phyloP scores from a whole-genome alignment of 2,113 vertebrate species.

The Lepisosteus oculatus region DNA sequence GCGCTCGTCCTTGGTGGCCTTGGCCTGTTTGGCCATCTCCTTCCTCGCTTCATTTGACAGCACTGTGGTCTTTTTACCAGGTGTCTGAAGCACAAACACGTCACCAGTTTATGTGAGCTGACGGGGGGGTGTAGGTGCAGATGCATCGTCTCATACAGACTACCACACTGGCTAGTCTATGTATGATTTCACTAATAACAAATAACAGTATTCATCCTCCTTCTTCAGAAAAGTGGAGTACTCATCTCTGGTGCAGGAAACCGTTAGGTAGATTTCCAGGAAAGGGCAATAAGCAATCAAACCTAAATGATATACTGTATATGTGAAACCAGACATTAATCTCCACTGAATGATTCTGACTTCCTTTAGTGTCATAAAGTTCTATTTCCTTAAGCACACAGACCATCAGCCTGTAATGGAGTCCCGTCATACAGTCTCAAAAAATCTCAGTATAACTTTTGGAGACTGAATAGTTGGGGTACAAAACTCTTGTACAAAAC shows the following conservation, averaged over 20 bases:
- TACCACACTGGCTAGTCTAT: neutral
- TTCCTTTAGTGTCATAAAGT: too few relatives aligned
- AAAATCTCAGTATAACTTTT: too few relatives aligned
- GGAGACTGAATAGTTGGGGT: too few relatives aligned
- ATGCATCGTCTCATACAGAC: neutral
- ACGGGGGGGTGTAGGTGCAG: neutral
- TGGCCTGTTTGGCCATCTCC: slow-evolving; percentile 59
- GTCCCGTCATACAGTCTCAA: too few relatives aligned
- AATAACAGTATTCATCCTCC: neutral
- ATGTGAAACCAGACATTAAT: too few relatives aligned
- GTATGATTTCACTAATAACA: neutral
- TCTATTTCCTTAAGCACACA: too few relatives aligned
- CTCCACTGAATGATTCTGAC: too few relatives aligned
- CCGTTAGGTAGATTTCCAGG: neutral
- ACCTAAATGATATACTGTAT: too few relatives aligned
- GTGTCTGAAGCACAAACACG: slow-evolving; percentile 42
- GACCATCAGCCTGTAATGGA: too few relatives aligned
- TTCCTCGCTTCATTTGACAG: slow-evolving; percentile 65
- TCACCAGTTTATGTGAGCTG: slow-evolving; percentile 11
- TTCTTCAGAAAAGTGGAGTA: neutral
- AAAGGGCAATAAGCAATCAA: too few relatives aligned
- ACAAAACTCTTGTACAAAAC: too few relatives aligned
- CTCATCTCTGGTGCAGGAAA: neutral
- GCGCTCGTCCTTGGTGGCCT: slow-evolving; percentile 60
- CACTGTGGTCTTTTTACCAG: slow-evolving; percentile 49